Percentiles rank a stretch among this genome's conserved stretches.
These are phyloP conservation scores for Lycia hirtaria DNA, from an alignment of 2,888 invertebrate species.

Conservation along the genomic window DNA sequence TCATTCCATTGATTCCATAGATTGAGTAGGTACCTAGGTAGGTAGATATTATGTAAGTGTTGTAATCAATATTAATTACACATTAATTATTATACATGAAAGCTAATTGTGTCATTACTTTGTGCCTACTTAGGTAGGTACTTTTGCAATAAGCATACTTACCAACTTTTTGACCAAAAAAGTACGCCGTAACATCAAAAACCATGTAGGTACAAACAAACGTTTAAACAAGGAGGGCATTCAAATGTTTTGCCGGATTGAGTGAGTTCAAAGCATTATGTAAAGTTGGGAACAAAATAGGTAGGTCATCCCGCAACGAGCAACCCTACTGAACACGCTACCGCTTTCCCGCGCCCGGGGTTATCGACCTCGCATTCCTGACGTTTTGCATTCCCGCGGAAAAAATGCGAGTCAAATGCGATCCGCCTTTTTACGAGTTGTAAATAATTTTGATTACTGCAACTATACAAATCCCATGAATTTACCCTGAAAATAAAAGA, in stretches of 20 bases:
- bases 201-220: conserved; percentile 22
- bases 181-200: not conserved
- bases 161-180: not conserved
- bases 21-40: conserved; percentile 10
- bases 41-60: not conserved
- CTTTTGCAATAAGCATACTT: too few relatives aligned
- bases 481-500: too few relatives aligned
- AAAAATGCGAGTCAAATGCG: conserved; percentile 33
- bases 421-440: not conserved
- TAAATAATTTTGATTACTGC: too few relatives aligned
- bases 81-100: too few relatives aligned
- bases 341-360: conserved; percentile 57
- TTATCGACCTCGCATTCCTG: conserved; percentile 65
- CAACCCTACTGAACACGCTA: conserved; percentile 48
- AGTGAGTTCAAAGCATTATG: conserved; percentile 47
- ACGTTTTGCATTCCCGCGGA: conserved; percentile 58
- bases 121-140: too few relatives aligned
- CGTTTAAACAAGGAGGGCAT: conserved; percentile 44
- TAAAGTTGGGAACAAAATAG: conserved; percentile 49
- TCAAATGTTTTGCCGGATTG: conserved; percentile 46
- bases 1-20: too few relatives aligned
- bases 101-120: too few relatives aligned
- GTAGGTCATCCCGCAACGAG: conserved; percentile 49
- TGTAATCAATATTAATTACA: not conserved
- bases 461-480: not conserved